These are phyloP conservation scores for Numida meleagris DNA, from an alignment of 2,113 vertebrate species.

Conservation along the genomic window DNA sequence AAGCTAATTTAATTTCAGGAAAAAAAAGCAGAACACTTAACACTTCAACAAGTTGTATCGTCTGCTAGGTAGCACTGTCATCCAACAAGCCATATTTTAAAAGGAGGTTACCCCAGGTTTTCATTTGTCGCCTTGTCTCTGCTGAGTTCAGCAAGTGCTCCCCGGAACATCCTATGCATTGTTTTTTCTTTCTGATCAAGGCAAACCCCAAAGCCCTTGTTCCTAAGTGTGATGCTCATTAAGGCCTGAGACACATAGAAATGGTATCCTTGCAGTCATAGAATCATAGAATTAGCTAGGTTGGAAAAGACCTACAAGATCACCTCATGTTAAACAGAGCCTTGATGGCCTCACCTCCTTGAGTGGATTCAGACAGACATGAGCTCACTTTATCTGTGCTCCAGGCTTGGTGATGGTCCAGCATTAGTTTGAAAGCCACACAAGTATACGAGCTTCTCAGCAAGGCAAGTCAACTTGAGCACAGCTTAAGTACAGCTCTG, in stretches of 20 bases:
- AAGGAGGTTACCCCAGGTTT: not conserved
- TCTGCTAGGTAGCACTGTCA: not conserved
- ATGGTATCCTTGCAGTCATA: not conserved
- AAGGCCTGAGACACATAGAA: not conserved
- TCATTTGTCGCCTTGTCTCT: not conserved
- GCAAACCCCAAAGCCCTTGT: not conserved
- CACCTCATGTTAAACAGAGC: not conserved
- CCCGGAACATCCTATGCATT: not conserved
- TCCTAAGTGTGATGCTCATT: not conserved
- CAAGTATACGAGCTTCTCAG: not conserved
- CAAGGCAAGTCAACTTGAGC: not conserved
- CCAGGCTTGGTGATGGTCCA: not conserved
- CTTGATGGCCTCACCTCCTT: fast-evolving
- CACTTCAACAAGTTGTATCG: not conserved
- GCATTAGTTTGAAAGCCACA: not conserved
- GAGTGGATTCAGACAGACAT: not conserved
- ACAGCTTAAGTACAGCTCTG: not conserved
- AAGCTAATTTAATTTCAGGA: not conserved
- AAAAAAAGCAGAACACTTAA: not conserved
- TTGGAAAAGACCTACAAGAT: too few relatives aligned
- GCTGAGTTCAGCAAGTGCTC: not conserved
- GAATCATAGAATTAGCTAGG: too few relatives aligned
- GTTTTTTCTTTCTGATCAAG: not conserved
- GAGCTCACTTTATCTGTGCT: slow-evolving; percentile 9
- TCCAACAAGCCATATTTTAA: not conserved